Percentiles rank a stretch among this genome's conserved stretches.
These are phyloP conservation scores for Leucophenga varia DNA, from an alignment of 1,140 invertebrate genomes.

Conservation along the genomic window DNA sequence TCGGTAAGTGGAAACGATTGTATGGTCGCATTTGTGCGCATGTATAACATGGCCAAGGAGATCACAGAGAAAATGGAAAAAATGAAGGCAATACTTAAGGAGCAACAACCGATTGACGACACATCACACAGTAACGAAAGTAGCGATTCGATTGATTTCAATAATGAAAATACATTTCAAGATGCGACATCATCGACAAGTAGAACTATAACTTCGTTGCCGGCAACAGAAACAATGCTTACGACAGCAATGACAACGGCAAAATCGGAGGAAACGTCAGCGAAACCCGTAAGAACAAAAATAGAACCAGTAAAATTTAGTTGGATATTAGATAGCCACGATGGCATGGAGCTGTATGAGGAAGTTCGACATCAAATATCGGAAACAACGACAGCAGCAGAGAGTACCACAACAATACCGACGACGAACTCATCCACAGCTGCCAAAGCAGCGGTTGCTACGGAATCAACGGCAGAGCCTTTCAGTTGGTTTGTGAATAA, in stretches of 20 bases:
- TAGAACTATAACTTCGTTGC: too few species aligned
- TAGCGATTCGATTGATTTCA: too few species aligned
- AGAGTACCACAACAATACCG: background rate
- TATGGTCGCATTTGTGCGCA: slow-evolving; percentile 41
- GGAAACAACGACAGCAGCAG: slow-evolving; percentile 4
- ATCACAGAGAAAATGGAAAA: slow-evolving; percentile 47
- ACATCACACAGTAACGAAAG: too few species aligned
- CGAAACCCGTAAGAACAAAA: slow-evolving; percentile 27
- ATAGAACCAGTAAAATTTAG: slow-evolving; percentile 40
- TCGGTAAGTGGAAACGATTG: slow-evolving; percentile 26
- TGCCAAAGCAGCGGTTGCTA: too few species aligned
- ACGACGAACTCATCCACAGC: slow-evolving; percentile 7
- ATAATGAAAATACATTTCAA: too few species aligned
- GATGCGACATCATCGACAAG: too few species aligned
- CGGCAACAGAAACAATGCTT: too few species aligned
- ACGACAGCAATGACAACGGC: background rate
- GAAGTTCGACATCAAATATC: slow-evolving; percentile 21
- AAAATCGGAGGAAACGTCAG: slow-evolving; percentile 13
- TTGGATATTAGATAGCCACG: slow-evolving; percentile 44
- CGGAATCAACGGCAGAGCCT: slow-evolving; percentile 19
- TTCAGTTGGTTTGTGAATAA: slow-evolving; percentile 36
- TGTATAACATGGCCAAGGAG: slow-evolving; percentile 46
- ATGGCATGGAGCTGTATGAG: slow-evolving; percentile 26
- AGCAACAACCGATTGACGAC: slow-evolving; percentile 21
- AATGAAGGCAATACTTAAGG: slow-evolving; percentile 43